phyloP scores from a whole-genome alignment of 1,140 invertebrate species.

The Eurytemora carolleeae region DNA sequence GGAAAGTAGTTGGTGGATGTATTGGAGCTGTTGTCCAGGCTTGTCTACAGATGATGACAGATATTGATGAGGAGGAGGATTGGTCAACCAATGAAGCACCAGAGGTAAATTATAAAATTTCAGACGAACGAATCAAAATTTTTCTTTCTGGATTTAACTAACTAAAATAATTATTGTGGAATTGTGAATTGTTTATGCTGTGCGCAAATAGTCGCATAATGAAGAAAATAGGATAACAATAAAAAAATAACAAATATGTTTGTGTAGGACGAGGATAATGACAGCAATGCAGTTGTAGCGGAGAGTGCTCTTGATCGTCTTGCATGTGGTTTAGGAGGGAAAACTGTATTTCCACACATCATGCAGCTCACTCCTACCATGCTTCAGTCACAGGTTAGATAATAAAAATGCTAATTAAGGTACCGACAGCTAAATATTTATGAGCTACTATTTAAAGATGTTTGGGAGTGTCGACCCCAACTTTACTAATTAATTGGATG shows the following conservation, averaged over 20 bases:
- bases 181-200: too few species aligned
- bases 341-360: slow-evolving; percentile 75
- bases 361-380: slow-evolving; percentile 63
- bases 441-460: too few species aligned
- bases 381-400: slow-evolving; percentile 56
- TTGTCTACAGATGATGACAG: slow-evolving; percentile 86
- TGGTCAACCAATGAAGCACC: slow-evolving; percentile 49
- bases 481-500: too few species aligned
- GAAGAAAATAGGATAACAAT: slow-evolving; percentile 46
- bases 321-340: slow-evolving; percentile 85
- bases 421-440: too few species aligned
- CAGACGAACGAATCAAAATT: too few species aligned
- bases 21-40: slow-evolving; percentile 25
- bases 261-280: slow-evolving; percentile 54
- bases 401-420: too few species aligned
- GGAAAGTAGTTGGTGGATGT: slow-evolving; percentile 40
- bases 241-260: slow-evolving; percentile 40
- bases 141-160: too few species aligned
- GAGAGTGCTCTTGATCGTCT: slow-evolving; percentile 89
- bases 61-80: slow-evolving; percentile 75
- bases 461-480: too few species aligned
- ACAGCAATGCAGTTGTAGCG: slow-evolving; percentile 80
- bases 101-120: background rate
- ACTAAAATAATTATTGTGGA: too few species aligned
- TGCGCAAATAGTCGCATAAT: too few species aligned